Evolutionary conservation across 2,113 vertebrate species (phyloP).

Genomic region (Gila orcuttii): DNA sequence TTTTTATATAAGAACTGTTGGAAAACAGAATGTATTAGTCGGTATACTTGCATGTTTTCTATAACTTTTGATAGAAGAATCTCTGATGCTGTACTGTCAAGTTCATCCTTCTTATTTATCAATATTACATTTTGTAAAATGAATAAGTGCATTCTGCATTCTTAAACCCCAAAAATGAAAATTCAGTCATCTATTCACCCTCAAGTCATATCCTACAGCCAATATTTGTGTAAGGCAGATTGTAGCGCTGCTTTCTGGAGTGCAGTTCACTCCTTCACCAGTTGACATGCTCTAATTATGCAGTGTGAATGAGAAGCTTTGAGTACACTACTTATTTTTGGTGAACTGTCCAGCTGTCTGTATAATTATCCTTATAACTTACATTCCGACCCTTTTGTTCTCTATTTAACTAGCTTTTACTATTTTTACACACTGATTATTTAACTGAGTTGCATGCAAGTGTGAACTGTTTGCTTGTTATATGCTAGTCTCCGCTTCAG

Average conservation of each 20-base stretch:
- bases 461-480: not conserved
- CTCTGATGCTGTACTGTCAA: not conserved
- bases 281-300: conserved; percentile 47
- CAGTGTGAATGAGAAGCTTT: conserved; percentile 33
- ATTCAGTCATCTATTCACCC: not conserved
- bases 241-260: not conserved
- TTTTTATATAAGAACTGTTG: not conserved
- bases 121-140: too few species aligned
- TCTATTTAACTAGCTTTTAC: not conserved
- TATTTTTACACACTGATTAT: conserved; percentile 14
- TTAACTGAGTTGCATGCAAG: not conserved
- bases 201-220: conserved; percentile 4
- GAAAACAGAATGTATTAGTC: conserved; percentile 11
- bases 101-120: too few species aligned
- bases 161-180: not conserved
- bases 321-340: conserved; percentile 40
- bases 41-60: not conserved
- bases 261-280: conserved; percentile 24
- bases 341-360: not conserved
- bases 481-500: conserved; percentile 7
- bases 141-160: too few species aligned
- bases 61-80: not conserved
- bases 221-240: conserved; percentile 5
- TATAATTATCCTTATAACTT: conserved; percentile 16
- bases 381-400: not conserved